Evolutionary conservation across 2,113 vertebrate genomes (phyloP).

Genomic region (Phocoena phocoena): DNA sequence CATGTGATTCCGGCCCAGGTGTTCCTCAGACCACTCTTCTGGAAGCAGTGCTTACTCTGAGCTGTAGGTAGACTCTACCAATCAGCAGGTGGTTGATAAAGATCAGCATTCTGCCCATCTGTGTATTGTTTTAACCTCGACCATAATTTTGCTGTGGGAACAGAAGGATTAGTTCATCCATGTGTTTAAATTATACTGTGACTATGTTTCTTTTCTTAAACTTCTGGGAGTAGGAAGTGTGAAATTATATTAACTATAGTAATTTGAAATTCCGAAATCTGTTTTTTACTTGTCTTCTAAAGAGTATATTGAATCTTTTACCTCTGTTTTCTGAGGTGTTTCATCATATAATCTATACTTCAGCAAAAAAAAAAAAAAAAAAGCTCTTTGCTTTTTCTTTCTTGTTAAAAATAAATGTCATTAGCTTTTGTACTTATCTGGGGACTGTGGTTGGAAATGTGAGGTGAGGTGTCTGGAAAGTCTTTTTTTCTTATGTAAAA

Average conservation of each 20-base stretch:
- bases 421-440: neutral
- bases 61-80: neutral
- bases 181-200: slow-evolving; percentile 59
- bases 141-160: neutral
- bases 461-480: neutral
- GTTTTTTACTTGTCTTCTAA: slow-evolving; percentile 45
- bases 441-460: neutral
- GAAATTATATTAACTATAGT: slow-evolving; percentile 68
- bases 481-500: neutral
- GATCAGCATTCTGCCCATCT: neutral
- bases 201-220: slow-evolving; percentile 70
- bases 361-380: neutral
- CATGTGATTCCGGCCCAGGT: neutral
- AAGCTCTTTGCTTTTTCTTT: neutral
- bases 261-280: slow-evolving; percentile 64
- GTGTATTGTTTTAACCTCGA: neutral
- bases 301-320: slow-evolving; percentile 23
- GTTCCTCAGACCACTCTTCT: neutral
- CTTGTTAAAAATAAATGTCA: neutral
- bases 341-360: neutral
- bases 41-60: neutral
- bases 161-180: slow-evolving; percentile 56
- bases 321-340: slow-evolving; percentile 54
- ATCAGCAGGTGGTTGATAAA: neutral
- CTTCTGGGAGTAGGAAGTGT: slow-evolving; percentile 69